A percentile compares a stretch with the other conserved stretches of the same genome.
Evolutionary conservation across 53 echinoderm and acorn worm genomes (phyloP).

Genomic region (Antedon mediterranea): DNA sequence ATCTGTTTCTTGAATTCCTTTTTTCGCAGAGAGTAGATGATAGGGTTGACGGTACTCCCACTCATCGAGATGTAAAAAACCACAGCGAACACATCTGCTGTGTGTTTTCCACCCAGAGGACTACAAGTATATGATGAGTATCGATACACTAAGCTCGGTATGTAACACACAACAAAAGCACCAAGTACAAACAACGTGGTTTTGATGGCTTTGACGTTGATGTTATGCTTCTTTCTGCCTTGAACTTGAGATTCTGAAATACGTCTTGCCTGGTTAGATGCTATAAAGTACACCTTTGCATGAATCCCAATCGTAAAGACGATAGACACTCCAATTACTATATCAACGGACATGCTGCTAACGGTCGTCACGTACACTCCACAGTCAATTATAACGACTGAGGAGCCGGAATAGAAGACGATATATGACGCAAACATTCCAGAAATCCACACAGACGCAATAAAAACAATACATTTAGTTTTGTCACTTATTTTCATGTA

Average conservation of each 20-base stretch:
- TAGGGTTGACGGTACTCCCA: background rate
- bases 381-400: too few relatives aligned
- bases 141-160: background rate
- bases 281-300: background rate
- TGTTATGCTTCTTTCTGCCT: background rate
- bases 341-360: too few relatives aligned
- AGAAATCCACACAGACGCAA: too few relatives aligned
- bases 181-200: background rate
- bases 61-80: background rate
- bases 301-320: background rate
- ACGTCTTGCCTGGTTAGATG: background rate
- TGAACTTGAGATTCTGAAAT: background rate
- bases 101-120: background rate
- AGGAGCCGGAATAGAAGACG: too few relatives aligned
- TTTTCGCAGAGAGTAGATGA: background rate
- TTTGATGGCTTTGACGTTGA: background rate
- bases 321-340: too few relatives aligned
- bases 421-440: too few relatives aligned
- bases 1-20: background rate
- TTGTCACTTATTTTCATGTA: too few relatives aligned
- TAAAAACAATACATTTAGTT: too few relatives aligned
- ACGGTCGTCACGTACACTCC: too few relatives aligned
- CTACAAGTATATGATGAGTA: background rate
- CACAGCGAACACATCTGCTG: background rate
- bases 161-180: background rate